phyloP scores from a whole-genome alignment of 2,113 vertebrate species.

The Baryphthengus martii region DNA sequence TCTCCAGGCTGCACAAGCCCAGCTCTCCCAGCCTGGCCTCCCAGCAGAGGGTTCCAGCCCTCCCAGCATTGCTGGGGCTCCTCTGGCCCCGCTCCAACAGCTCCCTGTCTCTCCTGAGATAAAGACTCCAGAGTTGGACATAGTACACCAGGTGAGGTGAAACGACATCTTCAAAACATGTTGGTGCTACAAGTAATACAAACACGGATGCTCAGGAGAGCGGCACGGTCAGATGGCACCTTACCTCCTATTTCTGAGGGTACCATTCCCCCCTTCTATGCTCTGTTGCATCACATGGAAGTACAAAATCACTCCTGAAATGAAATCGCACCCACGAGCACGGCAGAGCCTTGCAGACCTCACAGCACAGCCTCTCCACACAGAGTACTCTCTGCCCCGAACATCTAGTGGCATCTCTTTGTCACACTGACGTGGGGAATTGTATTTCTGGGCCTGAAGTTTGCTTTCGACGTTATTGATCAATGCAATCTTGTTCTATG shows the following conservation, averaged over 20 bases:
- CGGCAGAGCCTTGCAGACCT: not conserved
- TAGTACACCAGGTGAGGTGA: not conserved
- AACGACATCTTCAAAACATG: not conserved
- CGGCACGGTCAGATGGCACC: too few species aligned
- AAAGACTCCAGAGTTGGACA: not conserved
- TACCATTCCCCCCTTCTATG: too few species aligned
- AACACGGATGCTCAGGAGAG: not conserved
- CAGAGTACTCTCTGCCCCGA: not conserved
- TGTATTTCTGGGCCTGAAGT: conserved; percentile 37
- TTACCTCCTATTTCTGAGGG: not conserved
- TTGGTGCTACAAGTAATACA: not conserved
- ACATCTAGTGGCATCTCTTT: not conserved
- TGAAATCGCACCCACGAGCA: not conserved
- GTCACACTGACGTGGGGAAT: not conserved
- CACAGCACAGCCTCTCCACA: rapidly evolving
- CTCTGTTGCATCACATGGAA: not conserved
- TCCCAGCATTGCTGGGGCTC: too few species aligned
- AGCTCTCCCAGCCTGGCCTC: too few species aligned
- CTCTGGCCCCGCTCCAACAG: too few species aligned
- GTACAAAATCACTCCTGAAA: not conserved
- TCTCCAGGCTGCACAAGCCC: too few species aligned
- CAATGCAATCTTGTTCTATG: conserved; percentile 21
- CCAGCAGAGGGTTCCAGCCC: too few species aligned
- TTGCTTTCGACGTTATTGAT: conserved; percentile 51
- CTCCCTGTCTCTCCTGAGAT: too few species aligned